These are phyloP conservation scores for Gorsachius magnificus DNA, from an alignment of 2,797 vertebrate genomes.

Conservation along the genomic window DNA sequence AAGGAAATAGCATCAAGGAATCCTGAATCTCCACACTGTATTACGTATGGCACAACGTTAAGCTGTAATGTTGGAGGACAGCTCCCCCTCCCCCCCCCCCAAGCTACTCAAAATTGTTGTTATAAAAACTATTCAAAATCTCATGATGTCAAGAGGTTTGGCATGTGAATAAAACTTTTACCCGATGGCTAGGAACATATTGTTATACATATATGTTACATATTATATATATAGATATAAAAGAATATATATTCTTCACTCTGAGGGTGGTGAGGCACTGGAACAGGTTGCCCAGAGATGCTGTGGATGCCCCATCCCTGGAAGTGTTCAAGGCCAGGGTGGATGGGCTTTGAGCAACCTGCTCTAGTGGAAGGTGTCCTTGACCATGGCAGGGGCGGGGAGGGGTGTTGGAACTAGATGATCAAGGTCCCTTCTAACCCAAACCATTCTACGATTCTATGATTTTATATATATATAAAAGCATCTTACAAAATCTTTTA, in stretches of 20 bases:
- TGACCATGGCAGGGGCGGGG: neutral
- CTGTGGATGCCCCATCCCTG: neutral
- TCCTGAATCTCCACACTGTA: fast-evolving
- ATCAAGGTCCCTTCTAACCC: neutral
- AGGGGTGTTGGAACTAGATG: neutral
- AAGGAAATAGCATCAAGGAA: neutral
- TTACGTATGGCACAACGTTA: neutral
- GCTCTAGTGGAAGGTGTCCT: neutral
- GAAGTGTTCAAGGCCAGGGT: neutral
- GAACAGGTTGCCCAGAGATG: neutral
- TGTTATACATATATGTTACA: neutral
- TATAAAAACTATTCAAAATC: neutral
- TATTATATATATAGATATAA: too few relatives aligned
- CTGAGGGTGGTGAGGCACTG: neutral
- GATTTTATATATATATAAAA: neutral
- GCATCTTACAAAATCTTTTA: neutral
- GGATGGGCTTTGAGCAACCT: neutral
- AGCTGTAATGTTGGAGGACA: neutral
- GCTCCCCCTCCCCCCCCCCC: too few relatives aligned
- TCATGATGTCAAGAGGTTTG: neutral
- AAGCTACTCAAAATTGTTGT: neutral
- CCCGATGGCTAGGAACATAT: neutral
- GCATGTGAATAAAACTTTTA: neutral
- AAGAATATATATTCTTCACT: neutral
- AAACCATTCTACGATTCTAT: neutral